A percentile compares a stretch with the other conserved stretches of the same genome.
Conservation (phyloP, 2,113 vertebrate species). For the Tyrannus savana region DNA sequence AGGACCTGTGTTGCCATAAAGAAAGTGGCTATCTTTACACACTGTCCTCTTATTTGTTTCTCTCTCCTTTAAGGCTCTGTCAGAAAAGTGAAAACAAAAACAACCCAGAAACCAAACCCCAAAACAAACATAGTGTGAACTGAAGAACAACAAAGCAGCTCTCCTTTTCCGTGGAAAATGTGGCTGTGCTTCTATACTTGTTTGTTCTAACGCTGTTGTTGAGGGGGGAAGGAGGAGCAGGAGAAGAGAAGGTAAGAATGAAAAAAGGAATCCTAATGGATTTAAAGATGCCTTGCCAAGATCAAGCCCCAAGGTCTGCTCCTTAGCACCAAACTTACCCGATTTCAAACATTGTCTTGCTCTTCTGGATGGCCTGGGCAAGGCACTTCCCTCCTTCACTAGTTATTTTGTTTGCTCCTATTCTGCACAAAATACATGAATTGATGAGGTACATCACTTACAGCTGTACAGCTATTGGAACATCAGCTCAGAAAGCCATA, state of each 20-base stretch:
- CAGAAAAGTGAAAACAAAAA: background rate
- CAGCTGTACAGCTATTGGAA: background rate
- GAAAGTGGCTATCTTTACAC: background rate
- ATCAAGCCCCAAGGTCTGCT: background rate
- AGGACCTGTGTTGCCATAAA: background rate
- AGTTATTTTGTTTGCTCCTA: constrained; percentile 90
- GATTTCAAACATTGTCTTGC: constrained; percentile 85
- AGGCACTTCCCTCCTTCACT: constrained; percentile 83
- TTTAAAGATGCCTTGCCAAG: background rate
- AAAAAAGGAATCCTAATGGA: background rate
- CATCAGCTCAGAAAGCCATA: background rate
- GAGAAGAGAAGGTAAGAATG: background rate
- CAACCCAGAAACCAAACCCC: background rate
- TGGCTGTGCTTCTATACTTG: rapidly evolving
- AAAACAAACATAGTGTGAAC: background rate
- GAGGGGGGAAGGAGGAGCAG: background rate
- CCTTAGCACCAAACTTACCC: constrained; percentile 79
- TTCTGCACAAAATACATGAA: constrained; percentile 69
- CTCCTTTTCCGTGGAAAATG: background rate
- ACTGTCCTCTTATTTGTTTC: background rate
- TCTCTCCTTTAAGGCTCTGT: background rate
- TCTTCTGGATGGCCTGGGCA: constrained; percentile 86
- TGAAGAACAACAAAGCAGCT: background rate
- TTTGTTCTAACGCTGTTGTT: background rate
- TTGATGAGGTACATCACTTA: background rate